Evolutionary conservation across 2,888 invertebrate genomes (phyloP).

Genomic region (Tenthredo mesomela): DNA sequence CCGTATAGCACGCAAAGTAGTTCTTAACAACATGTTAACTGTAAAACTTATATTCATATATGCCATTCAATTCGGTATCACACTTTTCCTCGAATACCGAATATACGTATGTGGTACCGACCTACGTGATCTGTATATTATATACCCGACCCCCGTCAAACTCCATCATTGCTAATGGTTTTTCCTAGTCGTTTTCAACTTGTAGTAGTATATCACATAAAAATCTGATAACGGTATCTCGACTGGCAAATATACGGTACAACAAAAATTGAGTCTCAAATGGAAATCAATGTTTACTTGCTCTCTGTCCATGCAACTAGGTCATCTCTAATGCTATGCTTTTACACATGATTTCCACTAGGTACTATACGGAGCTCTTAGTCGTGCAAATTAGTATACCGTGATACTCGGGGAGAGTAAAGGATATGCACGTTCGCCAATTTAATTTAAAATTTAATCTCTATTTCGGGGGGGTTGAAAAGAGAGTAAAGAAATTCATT

Average conservation of each 20-base stretch:
- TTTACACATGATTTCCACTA: not conserved
- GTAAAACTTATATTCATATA: conserved; percentile 12
- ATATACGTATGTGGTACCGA: not conserved
- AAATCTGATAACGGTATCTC: not conserved
- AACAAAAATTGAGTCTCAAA: not conserved
- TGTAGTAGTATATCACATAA: not conserved
- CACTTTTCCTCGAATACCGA: not conserved
- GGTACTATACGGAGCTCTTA: not conserved
- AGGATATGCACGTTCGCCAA: not conserved
- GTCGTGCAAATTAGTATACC: not conserved
- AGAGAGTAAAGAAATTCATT: not conserved
- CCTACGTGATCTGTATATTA: conserved; percentile 6
- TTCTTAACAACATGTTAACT: conserved; percentile 36
- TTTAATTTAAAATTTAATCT: not conserved
- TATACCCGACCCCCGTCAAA: conserved; percentile 2
- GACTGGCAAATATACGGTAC: not conserved
- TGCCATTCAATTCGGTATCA: conserved; percentile 18
- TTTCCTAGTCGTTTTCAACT: not conserved
- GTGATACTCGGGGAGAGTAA: not conserved
- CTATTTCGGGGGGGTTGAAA: not conserved
- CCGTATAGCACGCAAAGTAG: conserved; percentile 45
- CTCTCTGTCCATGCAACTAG: conserved; percentile 26
- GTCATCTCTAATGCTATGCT: conserved; percentile 29
- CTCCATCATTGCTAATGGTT: conserved; percentile 5
- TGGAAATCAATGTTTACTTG: conserved; percentile 34